phyloP scores from a whole-genome alignment of 1,140 invertebrate species.

The Philopotamus ludificatus region DNA sequence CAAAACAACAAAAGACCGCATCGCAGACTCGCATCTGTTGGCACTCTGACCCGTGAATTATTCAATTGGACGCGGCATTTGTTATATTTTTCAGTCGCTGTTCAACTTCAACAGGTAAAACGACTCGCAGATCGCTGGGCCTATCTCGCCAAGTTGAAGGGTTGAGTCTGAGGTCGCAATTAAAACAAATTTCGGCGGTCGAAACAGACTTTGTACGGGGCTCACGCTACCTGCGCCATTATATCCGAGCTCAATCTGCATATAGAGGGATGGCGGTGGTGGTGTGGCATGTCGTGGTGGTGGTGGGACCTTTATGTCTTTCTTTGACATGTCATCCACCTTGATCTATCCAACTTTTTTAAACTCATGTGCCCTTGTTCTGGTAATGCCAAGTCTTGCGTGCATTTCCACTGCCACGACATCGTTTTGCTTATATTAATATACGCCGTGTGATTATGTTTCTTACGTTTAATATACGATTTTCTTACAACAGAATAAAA shows the following conservation, averaged over 20 bases:
- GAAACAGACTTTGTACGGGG: constrained; percentile 2
- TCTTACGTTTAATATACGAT: too few relatives aligned
- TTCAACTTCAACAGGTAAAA: neutral
- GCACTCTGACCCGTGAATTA: too few relatives aligned
- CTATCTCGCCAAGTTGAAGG: neutral
- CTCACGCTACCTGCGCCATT: constrained; percentile 3
- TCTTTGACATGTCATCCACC: neutral
- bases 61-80: neutral
- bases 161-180: constrained; percentile 13
- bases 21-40: too few relatives aligned
- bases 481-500: too few relatives aligned
- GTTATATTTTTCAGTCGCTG: neutral
- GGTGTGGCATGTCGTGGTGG: neutral
- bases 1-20: neutral
- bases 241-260: neutral
- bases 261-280: neutral
- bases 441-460: neutral
- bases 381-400: neutral
- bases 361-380: neutral
- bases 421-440: too few relatives aligned
- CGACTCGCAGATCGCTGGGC: neutral
- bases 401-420: neutral
- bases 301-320: neutral
- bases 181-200: constrained; percentile 25
- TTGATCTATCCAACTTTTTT: constrained; percentile 6